phyloP scores from a whole-genome alignment of 2,888 invertebrate genomes.

The Zaprionus lineosus region DNA sequence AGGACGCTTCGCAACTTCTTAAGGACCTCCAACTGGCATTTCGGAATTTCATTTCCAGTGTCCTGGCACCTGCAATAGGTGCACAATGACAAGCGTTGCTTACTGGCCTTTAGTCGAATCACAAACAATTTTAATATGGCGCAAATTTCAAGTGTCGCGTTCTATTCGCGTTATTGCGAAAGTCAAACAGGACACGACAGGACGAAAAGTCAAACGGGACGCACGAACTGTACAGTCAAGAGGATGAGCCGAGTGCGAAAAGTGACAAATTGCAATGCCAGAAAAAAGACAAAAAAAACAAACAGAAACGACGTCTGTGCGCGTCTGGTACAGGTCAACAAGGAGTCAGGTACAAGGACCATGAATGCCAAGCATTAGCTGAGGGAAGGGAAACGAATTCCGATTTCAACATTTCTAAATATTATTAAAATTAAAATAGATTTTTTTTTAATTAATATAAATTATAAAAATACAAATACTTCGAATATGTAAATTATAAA shows the following conservation, averaged over 20 bases:
- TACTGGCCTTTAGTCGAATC: conserved; percentile 27
- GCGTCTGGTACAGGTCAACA: conserved; percentile 12
- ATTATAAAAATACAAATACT: too few species aligned
- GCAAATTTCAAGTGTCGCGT: conserved; percentile 37
- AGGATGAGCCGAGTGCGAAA: conserved; percentile 60
- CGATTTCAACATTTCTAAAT: too few species aligned
- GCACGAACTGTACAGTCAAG: conserved; percentile 26
- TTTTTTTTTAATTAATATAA: too few species aligned
- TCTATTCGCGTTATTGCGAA: too few species aligned
- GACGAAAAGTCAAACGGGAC: conserved; percentile 5
- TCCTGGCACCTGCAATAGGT: conserved; percentile 32
- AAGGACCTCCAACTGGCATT: conserved; percentile 1
- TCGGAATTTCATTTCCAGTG: conserved; percentile 41
- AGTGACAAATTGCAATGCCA: conserved; percentile 68
- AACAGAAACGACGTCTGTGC: conserved; percentile 23
- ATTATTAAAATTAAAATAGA: too few species aligned
- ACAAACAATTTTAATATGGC: conserved; percentile 56
- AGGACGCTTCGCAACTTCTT: neutral
- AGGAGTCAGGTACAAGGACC: too few species aligned
- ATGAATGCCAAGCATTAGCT: too few species aligned
- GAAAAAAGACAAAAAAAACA: conserved; percentile 7
- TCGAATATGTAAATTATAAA: too few species aligned
- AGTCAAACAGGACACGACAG: conserved; percentile 6
- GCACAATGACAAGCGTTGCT: conserved; percentile 46
- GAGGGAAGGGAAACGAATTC: too few species aligned